Evolutionary conservation across 2,888 invertebrate genomes (phyloP).

Genomic region (Lycocerus yunnanus): DNA sequence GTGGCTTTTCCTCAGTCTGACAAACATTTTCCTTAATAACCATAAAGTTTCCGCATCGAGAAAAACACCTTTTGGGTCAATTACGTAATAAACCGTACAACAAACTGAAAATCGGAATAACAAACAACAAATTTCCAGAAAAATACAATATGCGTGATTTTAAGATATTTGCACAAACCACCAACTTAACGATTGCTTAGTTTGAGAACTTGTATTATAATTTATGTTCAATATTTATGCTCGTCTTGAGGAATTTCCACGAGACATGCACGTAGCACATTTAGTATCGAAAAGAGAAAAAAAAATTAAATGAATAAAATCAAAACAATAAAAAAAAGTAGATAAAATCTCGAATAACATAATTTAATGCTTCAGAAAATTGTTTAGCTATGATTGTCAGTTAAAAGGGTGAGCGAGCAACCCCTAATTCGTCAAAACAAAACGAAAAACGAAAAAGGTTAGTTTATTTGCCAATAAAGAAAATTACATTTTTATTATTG

Average conservation of each 20-base stretch:
- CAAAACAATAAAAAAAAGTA: slow-evolving; percentile 1
- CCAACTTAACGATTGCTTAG: slow-evolving; percentile 23
- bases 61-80: slow-evolving; percentile 12
- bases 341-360: slow-evolving; percentile 3
- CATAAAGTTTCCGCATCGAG: neutral
- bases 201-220: slow-evolving; percentile 32
- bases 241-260: slow-evolving; percentile 8
- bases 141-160: slow-evolving; percentile 23
- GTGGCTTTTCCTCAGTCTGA: neutral
- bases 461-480: neutral
- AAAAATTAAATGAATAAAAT: slow-evolving; percentile 8
- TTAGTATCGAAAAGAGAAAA: neutral
- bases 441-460: neutral
- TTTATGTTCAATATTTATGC: slow-evolving; percentile 25
- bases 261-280: slow-evolving; percentile 11
- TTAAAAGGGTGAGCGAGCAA: neutral
- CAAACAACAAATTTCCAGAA: slow-evolving; percentile 20
- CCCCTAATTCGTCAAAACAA: neutral
- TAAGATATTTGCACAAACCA: slow-evolving; percentile 17
- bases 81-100: neutral
- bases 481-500: neutral
- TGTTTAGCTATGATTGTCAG: neutral
- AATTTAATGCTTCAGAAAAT: neutral
- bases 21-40: neutral
- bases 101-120: neutral